Conservation (phyloP, 92 coral and sea anemone genomes). For the Heteractis magnifica region DNA sequence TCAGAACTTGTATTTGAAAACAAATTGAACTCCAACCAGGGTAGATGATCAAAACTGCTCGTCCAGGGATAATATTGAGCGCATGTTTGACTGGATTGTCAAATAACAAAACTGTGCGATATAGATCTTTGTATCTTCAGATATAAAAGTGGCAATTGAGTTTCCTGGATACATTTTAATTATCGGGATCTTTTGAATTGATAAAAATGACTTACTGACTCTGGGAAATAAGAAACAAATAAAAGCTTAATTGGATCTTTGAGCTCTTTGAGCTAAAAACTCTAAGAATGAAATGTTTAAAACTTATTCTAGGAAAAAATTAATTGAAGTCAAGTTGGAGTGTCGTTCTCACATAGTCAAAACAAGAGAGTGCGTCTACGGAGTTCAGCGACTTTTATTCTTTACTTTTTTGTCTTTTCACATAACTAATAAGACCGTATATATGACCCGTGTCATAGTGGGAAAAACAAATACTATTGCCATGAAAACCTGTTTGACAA, state of each 20-base stretch:
- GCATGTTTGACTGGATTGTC: conserved; percentile 9
- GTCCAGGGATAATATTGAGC: conserved; percentile 8
- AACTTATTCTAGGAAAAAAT: neutral
- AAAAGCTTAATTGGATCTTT: conserved; percentile 35
- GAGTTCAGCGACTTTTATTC: neutral
- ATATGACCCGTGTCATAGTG: conserved; percentile 17
- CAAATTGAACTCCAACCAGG: conserved; percentile 12
- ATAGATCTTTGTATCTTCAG: conserved; percentile 29
- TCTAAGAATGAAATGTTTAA: conserved; percentile 4
- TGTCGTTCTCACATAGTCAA: neutral
- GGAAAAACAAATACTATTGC: conserved; percentile 27
- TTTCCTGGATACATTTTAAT: conserved; percentile 43
- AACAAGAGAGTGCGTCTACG: neutral
- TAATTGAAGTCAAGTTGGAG: neutral
- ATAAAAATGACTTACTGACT: conserved; percentile 35
- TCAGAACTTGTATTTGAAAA: conserved; percentile 8
- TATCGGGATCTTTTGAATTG: conserved; percentile 34
- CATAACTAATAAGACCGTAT: conserved; percentile 7
- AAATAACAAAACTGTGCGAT: conserved; percentile 27
- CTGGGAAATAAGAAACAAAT: conserved; percentile 17
- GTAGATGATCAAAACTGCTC: conserved; percentile 9
- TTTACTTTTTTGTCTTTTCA: neutral
- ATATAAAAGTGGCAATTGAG: conserved; percentile 47
- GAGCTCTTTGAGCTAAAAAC: neutral
- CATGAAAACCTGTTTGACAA: conserved; percentile 20